A percentile compares a stretch with the other conserved stretches of the same genome.
Conservation (phyloP, 1,140 invertebrate genomes). For the Zaprionus capensis region DNA sequence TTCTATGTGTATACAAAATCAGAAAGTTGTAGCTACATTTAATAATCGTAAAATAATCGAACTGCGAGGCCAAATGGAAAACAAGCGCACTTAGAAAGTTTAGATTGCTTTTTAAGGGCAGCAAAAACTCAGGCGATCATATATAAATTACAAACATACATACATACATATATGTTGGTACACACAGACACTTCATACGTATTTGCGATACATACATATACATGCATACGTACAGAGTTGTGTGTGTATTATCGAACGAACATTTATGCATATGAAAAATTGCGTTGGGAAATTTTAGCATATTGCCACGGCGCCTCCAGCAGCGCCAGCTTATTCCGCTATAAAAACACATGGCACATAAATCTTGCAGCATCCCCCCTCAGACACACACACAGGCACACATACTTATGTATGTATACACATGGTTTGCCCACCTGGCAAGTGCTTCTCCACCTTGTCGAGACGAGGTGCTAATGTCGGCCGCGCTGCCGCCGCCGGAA, state of each 20-base stretch:
- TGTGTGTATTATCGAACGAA: constrained; percentile 28
- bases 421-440: constrained; percentile 41
- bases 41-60: too few species aligned
- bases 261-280: constrained; percentile 52
- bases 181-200: constrained; percentile 1
- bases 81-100: constrained; percentile 50
- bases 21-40: too few species aligned
- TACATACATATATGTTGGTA: background rate
- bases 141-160: background rate
- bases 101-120: constrained; percentile 55
- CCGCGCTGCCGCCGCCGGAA: constrained; percentile 52
- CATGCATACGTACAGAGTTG: constrained; percentile 5
- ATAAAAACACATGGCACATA: constrained; percentile 70
- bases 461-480: constrained; percentile 74
- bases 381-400: background rate
- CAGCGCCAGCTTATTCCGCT: constrained; percentile 36
- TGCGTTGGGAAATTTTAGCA: constrained; percentile 47
- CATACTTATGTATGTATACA: background rate
- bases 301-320: constrained; percentile 38
- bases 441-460: constrained; percentile 33
- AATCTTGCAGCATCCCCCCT: constrained; percentile 55
- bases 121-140: constrained; percentile 17
- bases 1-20: too few species aligned
- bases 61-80: background rate
- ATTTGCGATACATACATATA: constrained; percentile 13